Base-by-base conservation (phyloP, 2,888 invertebrate species). In the Eupsilia transversa region DNA sequence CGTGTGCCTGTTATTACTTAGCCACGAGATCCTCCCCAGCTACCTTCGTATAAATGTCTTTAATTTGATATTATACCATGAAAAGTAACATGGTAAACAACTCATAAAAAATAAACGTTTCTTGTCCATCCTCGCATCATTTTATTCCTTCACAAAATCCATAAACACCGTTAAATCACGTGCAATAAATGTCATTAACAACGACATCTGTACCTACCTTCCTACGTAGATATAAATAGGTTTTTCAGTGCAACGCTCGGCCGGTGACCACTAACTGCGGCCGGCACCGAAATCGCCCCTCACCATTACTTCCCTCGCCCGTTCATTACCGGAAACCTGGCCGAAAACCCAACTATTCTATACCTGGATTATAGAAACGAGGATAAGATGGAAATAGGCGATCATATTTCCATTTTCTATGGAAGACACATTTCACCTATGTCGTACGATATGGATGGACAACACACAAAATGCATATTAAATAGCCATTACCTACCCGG, bases 271-370 rank as follows among this genome's bases (percentile, higher is more conserved):
- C 90, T 88, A 88, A 90, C 88, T 85, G 87, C 84, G 85, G 85
- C 76, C 68, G 85, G 43, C 43, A 81, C 87, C 89, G 81, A 90
- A 89, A 89, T 88, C 89, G 79, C 86, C 88, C 86, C 86, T 86
- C 84, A 67, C 88, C 87, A 88, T 91, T 90, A 89, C 88, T 87
- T 85, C 85, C 86, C 87, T 83, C 86, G 80, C 82, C 78, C 90
- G 89, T 91, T 92, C 91, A 92, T 92, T 92, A 91, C 89, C 86
- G 89, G 88, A 89, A 89, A 91, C 88, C 91, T 86, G 88, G 80
- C 76, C 80, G 83, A 83, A 84, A 86, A 86, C 80, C 83, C 79
- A 78, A 81, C 86, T 84, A 82, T 86, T 86, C 76, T 74, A 76
- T 81, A 75, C 77, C 65, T 72, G 66, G 88, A 87, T 68, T 77